Base-by-base conservation (phyloP, 2,888 invertebrate species). In the Malthinus flaveolus region DNA sequence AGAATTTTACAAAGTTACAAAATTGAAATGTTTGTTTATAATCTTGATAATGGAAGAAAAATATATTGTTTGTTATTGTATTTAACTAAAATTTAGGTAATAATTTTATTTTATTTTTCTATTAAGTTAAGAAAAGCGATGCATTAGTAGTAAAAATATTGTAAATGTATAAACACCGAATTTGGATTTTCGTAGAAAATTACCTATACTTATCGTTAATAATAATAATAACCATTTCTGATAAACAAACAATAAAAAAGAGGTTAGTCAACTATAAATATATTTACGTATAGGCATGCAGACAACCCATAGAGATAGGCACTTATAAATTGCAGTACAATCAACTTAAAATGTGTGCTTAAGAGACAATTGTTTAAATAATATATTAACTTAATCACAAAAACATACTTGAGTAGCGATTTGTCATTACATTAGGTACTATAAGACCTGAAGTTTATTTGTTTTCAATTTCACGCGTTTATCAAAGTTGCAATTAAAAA, bases 311-410 rank as follows among this genome's bases (percentile, higher is more conserved):
- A 15, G 9, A 23, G 13, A 4, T 23, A 23, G 39, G 39, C 39
- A 42, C 39, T 42, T 42, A n/a, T 42, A 42, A 42, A 42, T 42
- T 42, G 39, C 39, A 42, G 23, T 42, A 42, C 39, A 42, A 42
- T 42, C 15, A 42, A 42, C 39, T 42, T 23, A 15, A 5, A 42
- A 15, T 9, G 15, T 15, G 23, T n/a, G 39, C 12, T 42, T 42
- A 15, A 42, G 39, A 42, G 13, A 42, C 13, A 42, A 23, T 23
- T 23, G 23, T 23, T 23, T 23, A 23, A 23, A 23, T 23, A 23
- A 23, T 23, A 23, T 23, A 23, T 23, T 3, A 23, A 23, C 23
- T 23, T 23, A 15, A 42, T 42, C 39, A 42, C 39, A 42, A 42
- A 42, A 42, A 42, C 39, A 42, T 42, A 42, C 39, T 42, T 23